Base-by-base conservation (phyloP, 2,888 invertebrate species). In the Noctua comes region DNA sequence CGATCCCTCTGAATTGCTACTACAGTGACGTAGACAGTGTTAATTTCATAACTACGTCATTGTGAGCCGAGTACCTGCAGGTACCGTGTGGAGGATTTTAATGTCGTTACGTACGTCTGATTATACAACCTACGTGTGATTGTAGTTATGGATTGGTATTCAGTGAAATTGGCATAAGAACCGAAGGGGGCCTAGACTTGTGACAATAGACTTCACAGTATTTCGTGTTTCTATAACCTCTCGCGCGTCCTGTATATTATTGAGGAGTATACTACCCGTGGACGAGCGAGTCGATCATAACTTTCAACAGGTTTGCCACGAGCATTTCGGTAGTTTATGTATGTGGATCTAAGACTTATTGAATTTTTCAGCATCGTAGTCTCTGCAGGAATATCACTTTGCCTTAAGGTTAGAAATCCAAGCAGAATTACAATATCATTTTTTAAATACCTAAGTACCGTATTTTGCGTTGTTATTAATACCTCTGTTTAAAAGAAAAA, bases 1-100 rank as follows among this genome's bases (percentile, higher is more conserved):
- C 78, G 40, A 36, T 2, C 24, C 79, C 78, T 78, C 86, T 85
- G 76, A 48, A 46, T 36, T 5, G 57, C 31, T 57, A 27, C 1
- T n/a, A 0, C 0, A 2, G 75, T 48, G 78, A 64, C 65, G 40
- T 74, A 84, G 82, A 84, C 84, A 79, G 74, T 73, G 66, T 77
- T 81, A 88, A 89, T 83, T 76, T 81, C 86, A 87, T 84, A 86
- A 81, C 77, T 76, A 66, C 78, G 72, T 81, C 65, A 74, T 88
- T 69, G 79, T 71, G 73, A 76, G 77, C 24, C 7, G 66, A 68
- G 85, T 74, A 79, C 74, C 68, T 59, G 70, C 62, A 73, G 69
- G 65, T 51, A 57, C 46, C 27, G 36, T 62, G 65, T 54, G 46
- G n/a, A 74, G 51, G 46, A 48, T n/a, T 68, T 40, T 74, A 76